A percentile compares a stretch with the other conserved stretches of the same genome.
Evolutionary conservation across 2,113 vertebrate genomes (phyloP).

Genomic region (Damaliscus lunatus): DNA sequence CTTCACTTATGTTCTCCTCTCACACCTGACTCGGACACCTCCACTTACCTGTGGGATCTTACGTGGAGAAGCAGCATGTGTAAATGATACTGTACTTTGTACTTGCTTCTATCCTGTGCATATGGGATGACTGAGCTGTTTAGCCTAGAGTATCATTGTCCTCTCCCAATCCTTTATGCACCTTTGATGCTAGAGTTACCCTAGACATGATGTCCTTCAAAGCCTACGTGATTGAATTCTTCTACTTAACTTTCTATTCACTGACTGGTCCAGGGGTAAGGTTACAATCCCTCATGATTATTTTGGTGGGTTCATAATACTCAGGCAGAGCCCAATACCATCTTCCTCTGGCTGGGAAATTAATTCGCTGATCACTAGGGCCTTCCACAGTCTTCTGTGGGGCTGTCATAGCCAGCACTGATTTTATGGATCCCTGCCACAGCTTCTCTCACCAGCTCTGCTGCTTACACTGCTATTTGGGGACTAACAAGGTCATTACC

Average conservation of each 20-base stretch:
- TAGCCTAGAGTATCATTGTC: not conserved
- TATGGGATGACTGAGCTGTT: not conserved
- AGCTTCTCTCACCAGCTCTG: too few relatives aligned
- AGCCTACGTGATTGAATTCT: not conserved
- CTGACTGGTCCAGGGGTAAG: not conserved
- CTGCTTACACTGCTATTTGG: not conserved
- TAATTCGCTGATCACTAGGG: not conserved
- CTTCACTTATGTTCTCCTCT: not conserved
- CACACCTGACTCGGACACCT: not conserved
- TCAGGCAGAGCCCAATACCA: not conserved
- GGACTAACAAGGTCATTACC: not conserved
- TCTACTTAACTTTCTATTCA: not conserved
- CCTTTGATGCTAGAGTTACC: not conserved
- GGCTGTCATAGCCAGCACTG: fast-evolving
- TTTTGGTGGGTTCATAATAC: not conserved
- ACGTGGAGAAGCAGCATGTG: not conserved
- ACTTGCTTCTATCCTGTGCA: not conserved
- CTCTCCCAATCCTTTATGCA: not conserved
- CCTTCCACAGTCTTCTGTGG: not conserved
- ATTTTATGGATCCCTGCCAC: not conserved
- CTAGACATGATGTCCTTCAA: not conserved
- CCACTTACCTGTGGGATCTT: not conserved
- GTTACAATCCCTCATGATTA: not conserved
- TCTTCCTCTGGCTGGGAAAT: not conserved
- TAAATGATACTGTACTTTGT: not conserved